Conservation (phyloP, 2,888 invertebrate species). For the Matsumyia berberina region DNA sequence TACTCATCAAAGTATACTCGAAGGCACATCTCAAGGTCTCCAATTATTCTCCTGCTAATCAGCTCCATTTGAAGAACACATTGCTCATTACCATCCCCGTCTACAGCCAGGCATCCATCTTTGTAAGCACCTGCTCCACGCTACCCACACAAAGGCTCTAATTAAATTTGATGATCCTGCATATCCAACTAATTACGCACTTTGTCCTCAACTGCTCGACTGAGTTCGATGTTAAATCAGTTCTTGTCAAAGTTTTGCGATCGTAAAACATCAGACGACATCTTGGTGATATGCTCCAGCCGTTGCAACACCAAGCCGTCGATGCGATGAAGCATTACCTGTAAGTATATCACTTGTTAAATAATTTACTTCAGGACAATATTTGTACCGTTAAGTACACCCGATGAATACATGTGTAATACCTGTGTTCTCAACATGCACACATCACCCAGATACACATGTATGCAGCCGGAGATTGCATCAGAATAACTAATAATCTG, state of each 20-base stretch:
- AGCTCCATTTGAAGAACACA: too few relatives aligned
- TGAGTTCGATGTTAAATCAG: conserved; percentile 31
- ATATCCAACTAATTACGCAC: conserved; percentile 4
- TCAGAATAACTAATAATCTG: conserved; percentile 69
- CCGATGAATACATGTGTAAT: conserved; percentile 17
- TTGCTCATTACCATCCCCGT: too few relatives aligned
- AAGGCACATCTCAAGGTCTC: too few relatives aligned
- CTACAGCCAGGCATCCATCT: too few relatives aligned
- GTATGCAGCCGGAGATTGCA: conserved; percentile 33
- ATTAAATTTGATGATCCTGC: conserved; percentile 29
- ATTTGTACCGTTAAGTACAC: conserved; percentile 61
- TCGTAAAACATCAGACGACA: not conserved
- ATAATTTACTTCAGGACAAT: conserved; percentile 69
- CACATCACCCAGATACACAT: too few relatives aligned
- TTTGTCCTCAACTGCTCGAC: conserved; percentile 20
- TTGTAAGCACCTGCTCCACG: not conserved
- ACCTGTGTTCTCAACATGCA: not conserved
- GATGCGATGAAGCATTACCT: conserved; percentile 64
- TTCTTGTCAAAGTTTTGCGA: not conserved
- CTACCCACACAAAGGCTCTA: not conserved
- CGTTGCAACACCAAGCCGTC: conserved; percentile 14
- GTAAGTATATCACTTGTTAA: conserved; percentile 60
- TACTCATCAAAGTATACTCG: too few relatives aligned
- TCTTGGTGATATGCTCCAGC: not conserved
- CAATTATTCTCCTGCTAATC: too few relatives aligned